Percentiles rank a stretch among this genome's conserved stretches.
Conservation (phyloP, 2,113 vertebrate genomes). For the Epinephelus moara region DNA sequence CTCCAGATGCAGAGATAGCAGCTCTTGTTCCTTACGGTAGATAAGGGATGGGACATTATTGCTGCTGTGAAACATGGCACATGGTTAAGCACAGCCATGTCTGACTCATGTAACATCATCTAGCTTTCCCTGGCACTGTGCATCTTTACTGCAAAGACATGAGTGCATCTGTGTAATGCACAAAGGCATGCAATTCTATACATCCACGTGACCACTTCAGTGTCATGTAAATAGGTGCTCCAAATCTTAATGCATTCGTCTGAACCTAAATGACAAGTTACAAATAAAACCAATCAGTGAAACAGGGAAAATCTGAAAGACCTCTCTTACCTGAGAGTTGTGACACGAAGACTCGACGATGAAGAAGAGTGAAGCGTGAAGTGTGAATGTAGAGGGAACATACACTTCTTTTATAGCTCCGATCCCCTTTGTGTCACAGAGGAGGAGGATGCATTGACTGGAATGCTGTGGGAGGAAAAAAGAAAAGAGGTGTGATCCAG, state of each 20-base stretch:
- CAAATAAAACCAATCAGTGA: neutral
- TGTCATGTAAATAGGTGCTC: neutral
- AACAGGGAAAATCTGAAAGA: neutral
- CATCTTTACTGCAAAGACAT: conserved; percentile 8
- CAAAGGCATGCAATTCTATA: neutral
- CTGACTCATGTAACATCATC: neutral
- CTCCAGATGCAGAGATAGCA: conserved; percentile 74
- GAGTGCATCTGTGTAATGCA: neutral
- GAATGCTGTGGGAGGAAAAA: conserved; percentile 27
- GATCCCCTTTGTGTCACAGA: conserved; percentile 45
- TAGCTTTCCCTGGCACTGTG: neutral
- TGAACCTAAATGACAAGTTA: neutral
- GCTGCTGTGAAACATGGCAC: conserved; percentile 11
- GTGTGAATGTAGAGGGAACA: conserved; percentile 38
- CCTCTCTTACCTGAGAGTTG: conserved; percentile 59
- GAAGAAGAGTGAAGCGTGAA: conserved; percentile 30
- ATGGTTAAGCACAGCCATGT: conserved; percentile 17
- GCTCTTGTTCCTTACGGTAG: conserved; percentile 43
- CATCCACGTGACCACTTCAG: neutral
- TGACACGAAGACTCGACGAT: conserved; percentile 7
- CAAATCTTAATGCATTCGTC: neutral
- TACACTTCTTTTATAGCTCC: conserved; percentile 78
- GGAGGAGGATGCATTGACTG: conserved; percentile 70
- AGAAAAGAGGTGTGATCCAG: conserved; percentile 72
- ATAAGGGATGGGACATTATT: conserved; percentile 47